Percentiles rank a stretch among this genome's conserved stretches.
phyloP scores from a whole-genome alignment of 2,888 invertebrate genomes.

The Xestia rhomboidea region DNA sequence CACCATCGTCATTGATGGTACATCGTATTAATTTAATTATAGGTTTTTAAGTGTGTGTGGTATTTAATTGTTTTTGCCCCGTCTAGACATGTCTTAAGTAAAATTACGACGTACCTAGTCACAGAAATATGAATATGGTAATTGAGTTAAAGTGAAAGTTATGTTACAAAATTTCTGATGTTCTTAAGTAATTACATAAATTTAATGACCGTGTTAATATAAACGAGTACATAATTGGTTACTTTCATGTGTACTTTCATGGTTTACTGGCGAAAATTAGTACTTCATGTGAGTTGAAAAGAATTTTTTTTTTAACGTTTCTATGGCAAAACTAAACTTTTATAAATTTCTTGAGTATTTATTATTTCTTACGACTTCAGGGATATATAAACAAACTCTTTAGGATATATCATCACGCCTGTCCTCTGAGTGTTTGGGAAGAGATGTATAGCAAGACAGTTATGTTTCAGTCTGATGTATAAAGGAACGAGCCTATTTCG shows the following conservation, averaged over 20 bases:
- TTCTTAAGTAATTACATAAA: slow-evolving; percentile 1
- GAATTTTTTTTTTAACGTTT: not conserved
- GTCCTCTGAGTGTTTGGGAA: not conserved
- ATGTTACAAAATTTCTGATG: slow-evolving; percentile 12
- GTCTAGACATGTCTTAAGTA: slow-evolving; percentile 1
- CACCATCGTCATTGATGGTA: no score
- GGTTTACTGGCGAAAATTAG: slow-evolving; percentile 23
- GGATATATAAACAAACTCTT: not conserved
- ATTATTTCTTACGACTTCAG: not conserved
- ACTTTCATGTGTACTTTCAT: no score
- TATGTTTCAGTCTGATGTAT: not conserved
- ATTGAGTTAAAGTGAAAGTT: slow-evolving; percentile 21
- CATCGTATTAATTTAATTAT: not conserved
- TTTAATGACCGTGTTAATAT: slow-evolving; percentile 3
- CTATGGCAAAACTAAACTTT: not conserved
- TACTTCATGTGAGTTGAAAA: not conserved
- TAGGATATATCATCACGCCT: not conserved
- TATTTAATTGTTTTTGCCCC: not conserved
- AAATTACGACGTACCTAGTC: slow-evolving; percentile 2
- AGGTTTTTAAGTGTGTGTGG: not conserved
- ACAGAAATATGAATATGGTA: not conserved
- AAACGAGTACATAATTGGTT: slow-evolving; percentile 19
- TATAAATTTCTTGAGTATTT: not conserved
- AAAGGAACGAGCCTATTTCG: not conserved
- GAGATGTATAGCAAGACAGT: not conserved